Base-by-base conservation (phyloP, 2,113 vertebrate genomes). In the Menura novaehollandiae region DNA sequence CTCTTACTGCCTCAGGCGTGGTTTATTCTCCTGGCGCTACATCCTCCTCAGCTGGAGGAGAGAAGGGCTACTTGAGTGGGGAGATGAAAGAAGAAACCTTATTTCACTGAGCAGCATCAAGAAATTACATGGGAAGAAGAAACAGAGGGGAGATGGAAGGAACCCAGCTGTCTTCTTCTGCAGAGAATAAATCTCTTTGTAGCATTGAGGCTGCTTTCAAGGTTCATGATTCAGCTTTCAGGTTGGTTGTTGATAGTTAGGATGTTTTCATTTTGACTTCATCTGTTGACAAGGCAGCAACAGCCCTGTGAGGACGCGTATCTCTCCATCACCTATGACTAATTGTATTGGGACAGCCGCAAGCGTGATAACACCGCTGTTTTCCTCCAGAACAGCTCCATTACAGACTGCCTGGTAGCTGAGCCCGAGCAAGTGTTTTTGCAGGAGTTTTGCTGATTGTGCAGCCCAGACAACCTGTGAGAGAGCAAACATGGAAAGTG, bases 321-420 rank as follows among this genome's bases (percentile, higher is more conserved):
- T 95, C 91, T 96, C 93, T 93, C 90, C 90, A 96, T 96, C 88
- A 84, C 67, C 33, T 90, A 91, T 96, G 95, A 96, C 95, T 97
- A 96, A 97, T 97, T 89, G 91, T 89, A 32, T 5, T 79, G 91
- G 80, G 95, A 81, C 76, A 88, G 80, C 79, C 59, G 1, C 0
- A 3, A 63, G 67, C 9, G 8, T 3, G 93, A 92, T 95, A 96
- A 85, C 80, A 37, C 59, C 93, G 71, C 35, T 94, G 64, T 94
- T 93, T 97, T 93, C 74, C 91, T 85, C 74, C 89, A 92, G 66
- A 92, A 46, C n/a, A 62, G 69, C 93, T 96, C 90, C 69, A 88
- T 96, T 96, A 95, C 55, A 93, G 86, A 64, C 90, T 8, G 80
- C 94, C 88, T 90, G 68, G 85, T 81, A 92, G 96, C 63, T 2